Evolutionary conservation across 2,797 vertebrate genomes (phyloP).

Genomic region (Eulemur rubriventer): DNA sequence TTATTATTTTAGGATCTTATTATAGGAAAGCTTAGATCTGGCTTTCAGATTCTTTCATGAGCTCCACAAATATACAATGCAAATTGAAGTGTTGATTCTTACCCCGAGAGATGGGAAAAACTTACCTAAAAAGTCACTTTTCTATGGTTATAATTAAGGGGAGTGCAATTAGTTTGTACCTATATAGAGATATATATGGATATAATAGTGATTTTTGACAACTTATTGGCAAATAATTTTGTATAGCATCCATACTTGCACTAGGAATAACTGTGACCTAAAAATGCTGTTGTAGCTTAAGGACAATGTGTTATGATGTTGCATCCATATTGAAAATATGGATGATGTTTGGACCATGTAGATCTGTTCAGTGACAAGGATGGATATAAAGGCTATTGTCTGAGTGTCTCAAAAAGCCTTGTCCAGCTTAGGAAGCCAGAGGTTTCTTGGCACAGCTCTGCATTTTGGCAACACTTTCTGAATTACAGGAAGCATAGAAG

Average conservation of each 20-base stretch:
- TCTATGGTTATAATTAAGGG: background rate
- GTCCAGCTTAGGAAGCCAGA: conserved; percentile 51
- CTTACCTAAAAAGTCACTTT: background rate
- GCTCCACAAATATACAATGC: background rate
- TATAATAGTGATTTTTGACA: background rate
- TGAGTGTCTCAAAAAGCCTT: background rate
- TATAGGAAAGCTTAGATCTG: background rate
- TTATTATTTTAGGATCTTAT: no score
- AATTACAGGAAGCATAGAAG: conserved; percentile 32
- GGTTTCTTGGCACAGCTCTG: conserved; percentile 53
- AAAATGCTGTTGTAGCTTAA: background rate
- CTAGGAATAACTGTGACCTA: background rate
- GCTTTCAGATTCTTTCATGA: background rate
- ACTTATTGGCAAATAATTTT: background rate
- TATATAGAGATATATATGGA: background rate
- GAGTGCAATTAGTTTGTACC: background rate
- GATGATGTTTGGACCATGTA: conserved; percentile 19
- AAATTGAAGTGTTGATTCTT: background rate
- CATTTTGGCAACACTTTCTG: conserved; percentile 64
- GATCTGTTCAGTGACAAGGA: background rate
- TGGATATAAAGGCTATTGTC: conserved; percentile 32
- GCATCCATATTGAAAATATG: background rate
- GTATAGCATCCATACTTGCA: background rate
- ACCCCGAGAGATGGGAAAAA: background rate
- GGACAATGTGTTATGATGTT: background rate